These are phyloP conservation scores for Neosilurus mollespiculum DNA, from an alignment of 2,797 vertebrate genomes.

Conservation along the genomic window DNA sequence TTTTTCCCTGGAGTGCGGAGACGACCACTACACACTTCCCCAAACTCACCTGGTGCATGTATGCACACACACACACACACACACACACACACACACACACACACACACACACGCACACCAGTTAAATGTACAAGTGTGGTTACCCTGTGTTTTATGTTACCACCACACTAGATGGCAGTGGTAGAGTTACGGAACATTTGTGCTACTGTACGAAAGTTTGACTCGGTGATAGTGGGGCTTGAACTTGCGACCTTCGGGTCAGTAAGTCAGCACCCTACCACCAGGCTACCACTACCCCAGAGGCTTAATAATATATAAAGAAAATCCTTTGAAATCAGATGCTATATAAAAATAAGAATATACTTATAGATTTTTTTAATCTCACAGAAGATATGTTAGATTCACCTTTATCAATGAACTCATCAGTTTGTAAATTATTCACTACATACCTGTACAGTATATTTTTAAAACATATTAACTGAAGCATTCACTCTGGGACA, in stretches of 20 bases:
- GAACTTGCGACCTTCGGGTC: no score
- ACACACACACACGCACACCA: conserved; percentile 18
- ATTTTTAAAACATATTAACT: background rate
- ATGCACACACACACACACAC: conserved; percentile 30
- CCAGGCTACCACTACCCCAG: no score
- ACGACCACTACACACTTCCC: conserved; percentile 93
- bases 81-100: conserved; percentile 38
- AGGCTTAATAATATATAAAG: no score
- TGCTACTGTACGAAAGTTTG: background rate
- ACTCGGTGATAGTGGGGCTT: background rate
- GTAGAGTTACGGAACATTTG: conserved; percentile 5
- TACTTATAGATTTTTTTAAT: background rate
- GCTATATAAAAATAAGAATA: background rate
- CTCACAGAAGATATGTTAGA: background rate
- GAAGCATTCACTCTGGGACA: background rate
- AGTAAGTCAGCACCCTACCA: no score
- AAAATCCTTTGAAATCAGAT: background rate
- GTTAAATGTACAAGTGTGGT: background rate
- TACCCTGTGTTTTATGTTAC: background rate
- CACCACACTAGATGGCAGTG: conserved; percentile 44
- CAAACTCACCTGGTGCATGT: conserved; percentile 85
- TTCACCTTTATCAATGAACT: background rate
- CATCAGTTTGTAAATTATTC: background rate
- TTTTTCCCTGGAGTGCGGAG: conserved; percentile 88
- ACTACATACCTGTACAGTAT: background rate